Base-by-base conservation (phyloP, 1,140 invertebrate species). In the Pseudomyrmex flavicornis region DNA sequence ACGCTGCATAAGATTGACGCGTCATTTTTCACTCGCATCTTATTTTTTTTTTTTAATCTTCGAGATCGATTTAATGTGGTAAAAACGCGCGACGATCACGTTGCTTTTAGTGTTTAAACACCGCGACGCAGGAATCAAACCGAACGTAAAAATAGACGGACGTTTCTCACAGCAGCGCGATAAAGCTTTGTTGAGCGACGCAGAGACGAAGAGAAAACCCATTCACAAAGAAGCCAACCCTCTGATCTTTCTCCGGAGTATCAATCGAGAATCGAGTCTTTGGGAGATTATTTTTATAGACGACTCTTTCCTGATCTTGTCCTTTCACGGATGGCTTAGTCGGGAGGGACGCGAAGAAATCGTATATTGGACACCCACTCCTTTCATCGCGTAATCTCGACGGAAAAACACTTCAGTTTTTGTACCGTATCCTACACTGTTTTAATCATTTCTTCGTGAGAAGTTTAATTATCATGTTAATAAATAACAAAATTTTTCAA, bases 261-360 rank as follows among this genome's bases (percentile, higher is more conserved):
- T 90, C 89, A 89, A 91, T 91, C 85, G 88, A 85, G 90, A 87
- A 91, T 92, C 87, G 89, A 88, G 87, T 89, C 88, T 85, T 87
- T 83, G 90, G 76, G 80, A 92, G 90, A 91, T 90, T 91, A 91
- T 90, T 90, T 91, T 91, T 90, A 86, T 88, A 85, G 87, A 90
- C 84, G 89, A 90, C 82, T 86, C 75, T 68, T 90, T 79, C 83
- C 77, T 90, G 88, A 90, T 92, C 89, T 89, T 89, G 76, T 89
- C 87, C 88, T 91, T 92, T 93, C 84, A 93, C 87, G 86, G 87
- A 44, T 86, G 92, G 90, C 91, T 93, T 90, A 91, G 74, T 84
- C 69, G 15, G 5, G 17, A 70, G 17, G 68, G 83, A 84, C 86
- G 84, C 75, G 46, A 65, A n/a, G 80, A 89, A 91, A 91, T 91